Evolutionary conservation across 2,888 invertebrate species (phyloP).

Genomic region (Trilocha varians): DNA sequence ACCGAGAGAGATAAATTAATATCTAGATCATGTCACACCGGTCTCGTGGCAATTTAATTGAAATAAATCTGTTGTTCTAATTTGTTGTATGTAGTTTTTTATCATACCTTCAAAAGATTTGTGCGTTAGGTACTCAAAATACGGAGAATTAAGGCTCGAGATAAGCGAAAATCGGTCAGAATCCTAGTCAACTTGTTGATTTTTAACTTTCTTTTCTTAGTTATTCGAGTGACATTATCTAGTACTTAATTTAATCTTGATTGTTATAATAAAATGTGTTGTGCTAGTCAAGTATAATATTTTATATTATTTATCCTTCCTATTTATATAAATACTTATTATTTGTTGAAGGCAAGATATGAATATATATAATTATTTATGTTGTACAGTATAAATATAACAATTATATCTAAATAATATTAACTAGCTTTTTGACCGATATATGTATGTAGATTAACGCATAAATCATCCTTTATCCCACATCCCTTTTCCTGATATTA

Average conservation of each 20-base stretch:
- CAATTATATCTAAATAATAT: conserved; percentile 42
- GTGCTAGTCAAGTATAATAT: conserved; percentile 64
- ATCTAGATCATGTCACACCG: conserved; percentile 74
- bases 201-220: conserved; percentile 33
- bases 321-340: conserved; percentile 20
- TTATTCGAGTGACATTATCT: conserved; percentile 68
- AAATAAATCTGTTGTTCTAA: conserved; percentile 73
- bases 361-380: conserved; percentile 29
- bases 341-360: conserved; percentile 10
- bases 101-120: conserved; percentile 52
- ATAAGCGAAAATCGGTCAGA: conserved; percentile 54
- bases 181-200: conserved; percentile 46
- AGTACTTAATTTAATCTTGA: conserved; percentile 68
- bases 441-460: conserved; percentile 64
- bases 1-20: conserved; percentile 69
- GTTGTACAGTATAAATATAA: conserved; percentile 40
- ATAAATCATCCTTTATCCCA: conserved; percentile 43
- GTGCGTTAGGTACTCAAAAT: conserved; percentile 43
- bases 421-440: conserved; percentile 71
- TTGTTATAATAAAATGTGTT: conserved; percentile 47
- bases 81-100: conserved; percentile 64
- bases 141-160: conserved; percentile 18
- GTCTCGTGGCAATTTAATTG: conserved; percentile 71
- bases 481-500: no score
- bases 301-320: conserved; percentile 39